Evolutionary conservation across 2,797 vertebrate species (phyloP).

Genomic region (Sebastes iracundus): DNA sequence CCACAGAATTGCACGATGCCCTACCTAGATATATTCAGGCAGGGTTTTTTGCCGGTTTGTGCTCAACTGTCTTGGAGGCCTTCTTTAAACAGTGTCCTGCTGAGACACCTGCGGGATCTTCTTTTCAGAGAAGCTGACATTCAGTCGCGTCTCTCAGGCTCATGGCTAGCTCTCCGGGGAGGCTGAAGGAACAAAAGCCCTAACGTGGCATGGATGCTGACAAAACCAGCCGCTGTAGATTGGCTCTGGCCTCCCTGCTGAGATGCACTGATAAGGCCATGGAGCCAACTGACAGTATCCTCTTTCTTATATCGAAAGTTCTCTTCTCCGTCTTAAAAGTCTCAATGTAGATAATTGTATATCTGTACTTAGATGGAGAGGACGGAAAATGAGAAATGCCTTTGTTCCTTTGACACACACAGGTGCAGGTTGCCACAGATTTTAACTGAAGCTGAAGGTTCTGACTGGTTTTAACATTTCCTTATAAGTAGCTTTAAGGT

Average conservation of each 20-base stretch:
- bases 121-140: conserved; percentile 60
- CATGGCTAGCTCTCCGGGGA: conserved; percentile 56
- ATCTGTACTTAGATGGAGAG: background rate
- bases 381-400: background rate
- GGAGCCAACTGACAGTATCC: conserved; percentile 45
- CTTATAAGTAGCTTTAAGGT: background rate
- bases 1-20: conserved; percentile 13
- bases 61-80: conserved; percentile 33
- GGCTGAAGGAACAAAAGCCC: conserved; percentile 52
- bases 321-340: conserved; percentile 4
- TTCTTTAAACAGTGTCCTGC: conserved; percentile 56
- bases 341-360: background rate
- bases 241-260: conserved; percentile 52
- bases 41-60: conserved; percentile 34
- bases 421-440: background rate
- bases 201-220: conserved; percentile 46
- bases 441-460: background rate
- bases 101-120: conserved; percentile 55
- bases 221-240: conserved; percentile 47
- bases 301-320: conserved; percentile 6
- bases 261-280: conserved; percentile 59
- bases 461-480: background rate
- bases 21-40: conserved; percentile 21
- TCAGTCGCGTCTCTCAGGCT: conserved; percentile 54
- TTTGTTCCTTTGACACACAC: background rate